phyloP scores from a whole-genome alignment of 2,113 vertebrate species.

The Eleginops maclovinus region DNA sequence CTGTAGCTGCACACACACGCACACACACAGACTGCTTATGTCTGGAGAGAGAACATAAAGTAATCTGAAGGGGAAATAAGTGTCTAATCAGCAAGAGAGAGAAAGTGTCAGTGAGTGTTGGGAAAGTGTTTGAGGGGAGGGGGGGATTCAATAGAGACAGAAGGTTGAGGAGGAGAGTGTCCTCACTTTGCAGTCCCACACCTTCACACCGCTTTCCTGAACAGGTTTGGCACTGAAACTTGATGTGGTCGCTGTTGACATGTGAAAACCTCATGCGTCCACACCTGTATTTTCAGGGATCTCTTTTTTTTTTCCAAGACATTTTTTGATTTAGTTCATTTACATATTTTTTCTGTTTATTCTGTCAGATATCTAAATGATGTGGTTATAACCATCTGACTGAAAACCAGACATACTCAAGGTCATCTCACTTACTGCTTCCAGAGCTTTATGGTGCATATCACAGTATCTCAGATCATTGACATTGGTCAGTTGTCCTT shows the following conservation, averaged over 20 bases:
- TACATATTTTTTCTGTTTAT: not conserved
- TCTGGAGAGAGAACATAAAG: slow-evolving; percentile 30
- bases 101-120: slow-evolving; percentile 17
- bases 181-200: slow-evolving; percentile 26
- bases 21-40: not conserved
- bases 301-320: not conserved
- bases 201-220: slow-evolving; percentile 53
- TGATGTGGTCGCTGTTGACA: not conserved
- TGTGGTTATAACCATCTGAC: not conserved
- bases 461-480: not conserved
- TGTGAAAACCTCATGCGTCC: slow-evolving; percentile 12
- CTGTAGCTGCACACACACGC: slow-evolving; percentile 3
- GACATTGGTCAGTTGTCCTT: not conserved
- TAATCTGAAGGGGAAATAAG: slow-evolving; percentile 3
- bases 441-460: not conserved
- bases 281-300: not conserved
- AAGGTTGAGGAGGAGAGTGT: not conserved
- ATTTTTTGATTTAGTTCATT: not conserved
- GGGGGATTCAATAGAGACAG: slow-evolving; percentile 19
- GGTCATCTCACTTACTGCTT: no score
- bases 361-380: not conserved
- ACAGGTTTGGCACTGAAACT: slow-evolving; percentile 36
- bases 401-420: not conserved
- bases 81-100: not conserved
- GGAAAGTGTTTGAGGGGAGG: slow-evolving; percentile 22